phyloP scores from a whole-genome alignment of 1,140 invertebrate species.

The Caenorhabditis latens region DNA sequence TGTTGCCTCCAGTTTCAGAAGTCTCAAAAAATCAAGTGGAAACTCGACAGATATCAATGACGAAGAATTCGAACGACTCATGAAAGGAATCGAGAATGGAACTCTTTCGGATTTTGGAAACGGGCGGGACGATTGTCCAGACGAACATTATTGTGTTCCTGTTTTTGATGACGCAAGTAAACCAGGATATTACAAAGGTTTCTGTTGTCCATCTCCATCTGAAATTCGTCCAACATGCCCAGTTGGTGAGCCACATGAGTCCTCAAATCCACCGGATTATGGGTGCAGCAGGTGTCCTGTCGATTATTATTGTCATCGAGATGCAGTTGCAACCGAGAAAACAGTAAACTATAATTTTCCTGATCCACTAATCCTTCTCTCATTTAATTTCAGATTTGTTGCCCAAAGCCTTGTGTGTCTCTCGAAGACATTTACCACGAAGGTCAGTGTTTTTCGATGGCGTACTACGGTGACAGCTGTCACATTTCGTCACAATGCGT shows the following conservation, averaged over 20 bases:
- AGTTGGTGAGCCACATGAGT: slow-evolving; percentile 71
- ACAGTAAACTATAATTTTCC: slow-evolving; percentile 56
- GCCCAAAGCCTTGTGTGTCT: slow-evolving; percentile 72
- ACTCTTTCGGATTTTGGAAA: slow-evolving; percentile 33
- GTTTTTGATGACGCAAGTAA: slow-evolving; percentile 70
- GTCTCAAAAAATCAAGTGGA: slow-evolving; percentile 6
- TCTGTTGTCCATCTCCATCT: slow-evolving; percentile 71
- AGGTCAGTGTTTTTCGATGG: slow-evolving; percentile 73
- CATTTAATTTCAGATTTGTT: slow-evolving; percentile 68
- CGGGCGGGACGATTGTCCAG: slow-evolving; percentile 66
- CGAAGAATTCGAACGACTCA: slow-evolving; percentile 38
- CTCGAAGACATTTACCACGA: slow-evolving; percentile 74
- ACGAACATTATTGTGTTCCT: slow-evolving; percentile 73
- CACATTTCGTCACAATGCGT: slow-evolving; percentile 70
- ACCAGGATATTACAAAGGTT: slow-evolving; percentile 68
- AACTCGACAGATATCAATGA: slow-evolving; percentile 18
- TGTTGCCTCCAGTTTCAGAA: slow-evolving; percentile 28
- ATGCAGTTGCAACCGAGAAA: slow-evolving; percentile 70
- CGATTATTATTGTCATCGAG: slow-evolving; percentile 71
- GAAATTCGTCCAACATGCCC: slow-evolving; percentile 70
- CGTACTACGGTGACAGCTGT: slow-evolving; percentile 73
- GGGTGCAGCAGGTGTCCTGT: slow-evolving; percentile 70
- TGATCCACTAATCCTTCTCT: neutral
- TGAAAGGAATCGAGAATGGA: slow-evolving; percentile 19
- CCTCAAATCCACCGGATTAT: slow-evolving; percentile 67